A percentile compares a stretch with the other conserved stretches of the same genome.
Evolutionary conservation across 1,140 invertebrate species (phyloP).

Genomic region (Plectus sambesii): DNA sequence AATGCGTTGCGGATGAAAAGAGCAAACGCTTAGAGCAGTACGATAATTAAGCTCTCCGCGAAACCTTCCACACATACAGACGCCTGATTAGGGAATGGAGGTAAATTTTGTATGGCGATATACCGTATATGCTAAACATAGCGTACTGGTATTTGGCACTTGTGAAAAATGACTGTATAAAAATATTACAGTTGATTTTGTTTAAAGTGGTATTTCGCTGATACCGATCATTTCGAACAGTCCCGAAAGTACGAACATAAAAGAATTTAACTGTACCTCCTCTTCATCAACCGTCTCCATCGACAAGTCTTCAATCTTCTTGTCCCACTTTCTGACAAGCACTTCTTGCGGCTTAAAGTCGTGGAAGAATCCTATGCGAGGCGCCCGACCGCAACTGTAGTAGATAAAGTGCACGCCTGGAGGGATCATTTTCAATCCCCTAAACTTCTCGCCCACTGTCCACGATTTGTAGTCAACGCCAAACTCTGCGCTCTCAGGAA

Average conservation of each 20-base stretch:
- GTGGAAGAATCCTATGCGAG: conserved; percentile 76
- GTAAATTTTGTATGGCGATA: too few species aligned
- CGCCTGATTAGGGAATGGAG: too few species aligned
- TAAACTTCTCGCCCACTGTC: conserved; percentile 79
- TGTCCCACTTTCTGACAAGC: conserved; percentile 73
- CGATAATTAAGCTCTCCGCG: too few species aligned
- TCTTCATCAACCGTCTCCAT: conserved; percentile 52
- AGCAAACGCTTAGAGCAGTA: too few species aligned
- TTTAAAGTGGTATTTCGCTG: too few species aligned
- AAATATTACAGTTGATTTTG: too few species aligned
- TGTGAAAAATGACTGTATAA: too few species aligned
- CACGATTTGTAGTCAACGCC: conserved; percentile 92
- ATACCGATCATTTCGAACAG: too few species aligned
- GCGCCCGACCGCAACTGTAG: conserved; percentile 60
- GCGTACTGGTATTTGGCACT: too few species aligned
- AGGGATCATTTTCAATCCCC: conserved; percentile 96
- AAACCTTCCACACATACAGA: too few species aligned
- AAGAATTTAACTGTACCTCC: conserved; percentile 47
- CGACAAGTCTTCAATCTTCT: conserved; percentile 44
- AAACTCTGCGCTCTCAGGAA: conserved; percentile 75
- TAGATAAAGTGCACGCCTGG: conserved; percentile 87
- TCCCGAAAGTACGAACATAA: conserved; percentile 14
- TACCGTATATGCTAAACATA: too few species aligned
- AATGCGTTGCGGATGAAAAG: too few species aligned
- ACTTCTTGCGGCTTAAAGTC: conserved; percentile 70